Conservation (phyloP, 2,888 invertebrate species). For the Acrobasis consociella region DNA sequence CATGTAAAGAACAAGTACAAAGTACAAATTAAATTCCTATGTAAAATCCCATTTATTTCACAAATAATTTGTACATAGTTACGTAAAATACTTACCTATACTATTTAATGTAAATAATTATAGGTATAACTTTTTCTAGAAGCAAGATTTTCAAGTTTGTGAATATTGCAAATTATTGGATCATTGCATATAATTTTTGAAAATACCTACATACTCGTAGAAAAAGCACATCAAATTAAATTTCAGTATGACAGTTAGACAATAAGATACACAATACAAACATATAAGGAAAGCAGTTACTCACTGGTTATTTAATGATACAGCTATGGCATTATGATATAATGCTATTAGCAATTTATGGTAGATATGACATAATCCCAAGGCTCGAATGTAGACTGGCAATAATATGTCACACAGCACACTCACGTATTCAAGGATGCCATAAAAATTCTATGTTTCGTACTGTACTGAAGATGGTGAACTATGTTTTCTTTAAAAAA, state of each 20-base stretch:
- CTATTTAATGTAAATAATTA: no score
- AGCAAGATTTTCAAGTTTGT: no score
- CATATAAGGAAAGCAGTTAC: constrained; percentile 14
- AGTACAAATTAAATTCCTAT: background rate
- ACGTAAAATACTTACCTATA: no score
- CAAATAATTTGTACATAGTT: no score
- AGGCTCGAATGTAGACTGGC: background rate
- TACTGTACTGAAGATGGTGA: background rate
- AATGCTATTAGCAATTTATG: constrained; percentile 10
- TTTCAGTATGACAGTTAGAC: no score
- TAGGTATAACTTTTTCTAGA: no score
- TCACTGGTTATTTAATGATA: constrained; percentile 9
- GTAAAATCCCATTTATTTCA: no score
- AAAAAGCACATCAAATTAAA: no score
- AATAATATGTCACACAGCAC: constrained; percentile 6
- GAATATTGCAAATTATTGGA: no score
- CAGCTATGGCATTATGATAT: background rate
- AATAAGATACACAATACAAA: constrained; percentile 1
- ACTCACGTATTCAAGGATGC: constrained; percentile 1
- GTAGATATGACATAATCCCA: constrained; percentile 17
- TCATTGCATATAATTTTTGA: no score
- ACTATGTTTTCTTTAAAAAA: no score
- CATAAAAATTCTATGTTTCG: background rate
- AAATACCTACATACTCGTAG: no score
- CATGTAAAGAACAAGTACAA: background rate